Evolutionary conservation across 2,888 invertebrate species (phyloP), one percentile per base, ranked within the genome.

Genomic region (Suillia variegata): DNA sequence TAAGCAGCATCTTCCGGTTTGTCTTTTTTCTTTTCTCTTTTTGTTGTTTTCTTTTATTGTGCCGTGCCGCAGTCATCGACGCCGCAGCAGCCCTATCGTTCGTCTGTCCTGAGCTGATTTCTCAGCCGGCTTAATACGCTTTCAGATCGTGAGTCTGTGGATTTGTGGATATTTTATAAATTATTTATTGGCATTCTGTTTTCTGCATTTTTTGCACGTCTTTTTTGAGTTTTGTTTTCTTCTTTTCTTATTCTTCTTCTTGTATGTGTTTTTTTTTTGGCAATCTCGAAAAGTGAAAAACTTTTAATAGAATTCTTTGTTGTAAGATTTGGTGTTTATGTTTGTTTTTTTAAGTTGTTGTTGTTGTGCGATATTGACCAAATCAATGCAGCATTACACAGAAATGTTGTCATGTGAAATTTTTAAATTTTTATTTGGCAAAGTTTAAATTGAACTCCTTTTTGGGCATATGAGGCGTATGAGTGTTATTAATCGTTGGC

Each of bases 261-360:
- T n/a, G n/a, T n/a, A n/a, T n/a, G n/a, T n/a, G n/a, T n/a, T n/a
- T n/a, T n/a, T n/a, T n/a, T n/a, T n/a, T n/a, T n/a, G n/a, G n/a
- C n/a, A n/a, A 31, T 31, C 6, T 12, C 64, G 59, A 61, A 68
- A 68, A 71, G 67, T 65, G 63, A 70, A 73, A 71, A 71, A 74
- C 65, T 74, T 71, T 71, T 74, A 73, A 73, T 74, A 65, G 75
- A 71, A 70, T 70, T 71, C 68, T 62, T 61, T 67, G 58, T 56
- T 59, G 56, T 62, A 22, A 51, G 24, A 33, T 56, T 45, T 56
- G 24, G 53, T 50, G 38, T 50, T 21, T 50, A 38, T 42, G 15
- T 38, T 38, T 38, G 38, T n/a, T 38, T 38, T 8, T 4, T 38
- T n/a, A n/a, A n/a, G 15, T 38, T 6, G n/a, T 38, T n/a, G 4